phyloP scores from a whole-genome alignment of 2,888 invertebrate species.

The Perizoma flavofasciatum region DNA sequence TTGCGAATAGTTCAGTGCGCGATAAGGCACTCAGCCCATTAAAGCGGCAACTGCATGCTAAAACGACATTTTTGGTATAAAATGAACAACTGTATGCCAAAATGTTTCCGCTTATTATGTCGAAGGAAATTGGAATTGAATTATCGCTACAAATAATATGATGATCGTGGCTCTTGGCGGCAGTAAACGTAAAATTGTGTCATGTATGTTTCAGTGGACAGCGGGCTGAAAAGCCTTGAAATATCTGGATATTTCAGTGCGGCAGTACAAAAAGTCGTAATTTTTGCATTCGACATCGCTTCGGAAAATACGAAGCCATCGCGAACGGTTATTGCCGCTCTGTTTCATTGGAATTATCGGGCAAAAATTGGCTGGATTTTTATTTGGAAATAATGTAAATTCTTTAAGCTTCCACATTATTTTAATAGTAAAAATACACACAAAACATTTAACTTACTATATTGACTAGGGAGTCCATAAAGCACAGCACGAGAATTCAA shows the following conservation, averaged over 20 bases:
- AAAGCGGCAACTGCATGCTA: background rate
- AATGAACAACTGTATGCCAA: too few species aligned
- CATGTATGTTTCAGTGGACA: background rate
- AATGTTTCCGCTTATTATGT: too few species aligned
- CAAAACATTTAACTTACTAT: background rate
- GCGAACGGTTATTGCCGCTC: slow-evolving; percentile 30
- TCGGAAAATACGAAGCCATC: slow-evolving; percentile 31
- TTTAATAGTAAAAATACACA: background rate
- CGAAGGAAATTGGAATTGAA: too few species aligned
- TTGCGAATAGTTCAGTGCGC: slow-evolving; percentile 41
- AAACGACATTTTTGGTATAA: background rate
- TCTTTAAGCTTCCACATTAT: slow-evolving; percentile 7
- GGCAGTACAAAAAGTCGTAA: slow-evolving; percentile 36
- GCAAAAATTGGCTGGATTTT: slow-evolving; percentile 23
- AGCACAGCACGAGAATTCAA: too few species aligned
- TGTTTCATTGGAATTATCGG: slow-evolving; percentile 31
- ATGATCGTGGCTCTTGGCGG: too few species aligned
- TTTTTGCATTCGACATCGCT: slow-evolving; percentile 30
- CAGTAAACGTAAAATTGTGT: too few species aligned
- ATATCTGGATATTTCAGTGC: slow-evolving; percentile 41
- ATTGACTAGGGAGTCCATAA: too few species aligned
- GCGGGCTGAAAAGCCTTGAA: slow-evolving; percentile 22
- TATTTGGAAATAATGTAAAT: slow-evolving; percentile 23
- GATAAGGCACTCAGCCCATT: slow-evolving; percentile 11
- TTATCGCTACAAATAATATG: too few species aligned